Percentiles rank a stretch among this genome's conserved stretches.
phyloP scores from a whole-genome alignment of 2,888 invertebrate genomes.

The Nemotelus nigrinus region DNA sequence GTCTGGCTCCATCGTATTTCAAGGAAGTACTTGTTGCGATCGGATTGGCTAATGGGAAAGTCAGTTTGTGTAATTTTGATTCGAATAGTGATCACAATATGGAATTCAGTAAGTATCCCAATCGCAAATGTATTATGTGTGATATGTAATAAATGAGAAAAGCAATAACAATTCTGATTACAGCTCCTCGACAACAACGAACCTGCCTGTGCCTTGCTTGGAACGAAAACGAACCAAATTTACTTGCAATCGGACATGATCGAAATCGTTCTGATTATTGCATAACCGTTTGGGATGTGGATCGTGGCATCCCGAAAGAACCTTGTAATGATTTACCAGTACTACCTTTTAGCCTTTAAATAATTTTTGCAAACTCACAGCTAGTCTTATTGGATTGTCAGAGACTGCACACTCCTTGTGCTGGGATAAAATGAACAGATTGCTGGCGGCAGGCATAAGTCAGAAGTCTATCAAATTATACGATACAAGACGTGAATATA shows the following conservation, averaged over 20 bases:
- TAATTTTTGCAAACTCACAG: conserved; percentile 42
- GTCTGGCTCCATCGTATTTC: conserved; percentile 86
- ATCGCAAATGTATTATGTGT: neutral
- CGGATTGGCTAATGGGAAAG: conserved; percentile 89
- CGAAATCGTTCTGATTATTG: conserved; percentile 90
- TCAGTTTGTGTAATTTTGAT: conserved; percentile 81
- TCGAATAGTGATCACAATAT: conserved; percentile 68
- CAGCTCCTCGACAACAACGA: conserved; percentile 84
- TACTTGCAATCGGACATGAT: conserved; percentile 88
- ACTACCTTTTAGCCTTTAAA: neutral
- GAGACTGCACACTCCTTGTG: conserved; percentile 86
- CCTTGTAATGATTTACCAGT: conserved; percentile 53
- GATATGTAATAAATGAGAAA: conserved; percentile 10
- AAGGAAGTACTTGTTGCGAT: conserved; percentile 85
- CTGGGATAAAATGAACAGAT: conserved; percentile 81
- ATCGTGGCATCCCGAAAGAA: conserved; percentile 62
- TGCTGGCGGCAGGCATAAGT: conserved; percentile 89
- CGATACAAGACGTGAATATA: conserved; percentile 82
- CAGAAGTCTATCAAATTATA: conserved; percentile 87
- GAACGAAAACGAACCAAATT: conserved; percentile 83
- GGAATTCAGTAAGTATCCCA: conserved; percentile 61
- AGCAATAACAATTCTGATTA: conserved; percentile 51
- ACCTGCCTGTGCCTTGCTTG: conserved; percentile 89
- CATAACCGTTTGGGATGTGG: conserved; percentile 87
- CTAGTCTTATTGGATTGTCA: conserved; percentile 80